Base-by-base conservation (phyloP, 2,113 vertebrate species). In the Chaenocephalus aceratus region DNA sequence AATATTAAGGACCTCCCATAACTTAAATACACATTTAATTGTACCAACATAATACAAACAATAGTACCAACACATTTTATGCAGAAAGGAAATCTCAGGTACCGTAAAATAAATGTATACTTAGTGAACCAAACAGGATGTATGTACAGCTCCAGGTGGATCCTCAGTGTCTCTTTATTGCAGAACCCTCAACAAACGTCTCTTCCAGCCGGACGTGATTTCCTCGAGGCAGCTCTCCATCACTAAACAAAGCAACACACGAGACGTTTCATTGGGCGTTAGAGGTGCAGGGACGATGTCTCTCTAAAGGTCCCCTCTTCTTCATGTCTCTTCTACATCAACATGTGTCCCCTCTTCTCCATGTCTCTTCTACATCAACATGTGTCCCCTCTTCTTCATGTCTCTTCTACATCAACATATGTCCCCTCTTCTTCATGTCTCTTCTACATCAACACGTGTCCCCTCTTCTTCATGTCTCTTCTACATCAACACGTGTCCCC, bases 161-260 rank as follows among this genome's bases (percentile, higher is more conserved):
- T 64, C 30, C 51, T n/a, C 53, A 64, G 61, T 58, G 57, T 71
- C 45, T 71, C 45, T 65, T 30, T 10, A 67, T 73, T 83, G 82
- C 84, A 85, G 78, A 69, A 23, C 30, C 26, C 18, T 13, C 54
- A 9, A 3, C 54, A 36, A 3, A 45, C 56, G 34, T 75, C 70
- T 74, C 44, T 59, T 63, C 71, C 26, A 8, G 75, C 54, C 45
- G 16, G 0, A 5, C 13, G 1, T 0, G 15, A 51, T 51, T 71
- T 48, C 26, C 59, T 41, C 10, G 1, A 44, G 8, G 56, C n/a
- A 44, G 56, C 23, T 51, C 56, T 18, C 72, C 44, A 8, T 91
- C 76, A 82, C 85, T 94, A 69, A 75, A 86, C 57, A 77, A 13
- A 84, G 14, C 10, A 77, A 73, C n/a, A 87, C 10, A 52, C 1